A percentile compares a stretch with the other conserved stretches of the same genome.
Conservation (phyloP, 1,140 invertebrate species). For the Dreissena rostriformis region DNA sequence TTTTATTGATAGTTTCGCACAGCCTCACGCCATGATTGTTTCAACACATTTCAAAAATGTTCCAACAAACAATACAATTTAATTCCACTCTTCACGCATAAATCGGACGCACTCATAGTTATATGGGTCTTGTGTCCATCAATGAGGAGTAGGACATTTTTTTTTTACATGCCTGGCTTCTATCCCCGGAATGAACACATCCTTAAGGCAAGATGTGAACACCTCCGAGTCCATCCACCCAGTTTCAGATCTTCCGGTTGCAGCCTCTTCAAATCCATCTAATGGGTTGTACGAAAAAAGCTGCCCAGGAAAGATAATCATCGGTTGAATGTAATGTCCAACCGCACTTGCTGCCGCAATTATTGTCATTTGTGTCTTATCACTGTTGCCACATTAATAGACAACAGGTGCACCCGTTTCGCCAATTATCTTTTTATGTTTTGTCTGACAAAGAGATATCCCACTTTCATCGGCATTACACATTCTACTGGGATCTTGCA, state of each 20-base stretch:
- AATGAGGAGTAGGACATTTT: constrained; percentile 23
- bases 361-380: constrained; percentile 33
- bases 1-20: constrained; percentile 20
- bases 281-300: constrained; percentile 11
- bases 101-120: constrained; percentile 16
- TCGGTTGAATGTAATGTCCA: constrained; percentile 20
- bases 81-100: constrained; percentile 41
- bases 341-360: constrained; percentile 19
- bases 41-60: constrained; percentile 27
- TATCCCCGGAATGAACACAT: constrained; percentile 24
- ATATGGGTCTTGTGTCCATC: constrained; percentile 48
- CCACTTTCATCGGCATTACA: constrained; percentile 19
- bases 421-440: constrained; percentile 4
- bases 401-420: constrained; percentile 18
- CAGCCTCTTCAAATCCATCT: constrained; percentile 24
- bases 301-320: constrained; percentile 28
- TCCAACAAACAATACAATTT: constrained; percentile 42
- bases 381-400: constrained; percentile 13
- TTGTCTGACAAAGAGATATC: constrained; percentile 15
- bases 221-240: constrained; percentile 25
- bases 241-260: constrained; percentile 6
- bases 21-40: constrained; percentile 15
- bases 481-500: constrained; percentile 1
- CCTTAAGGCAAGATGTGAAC: constrained; percentile 9
- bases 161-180: constrained; percentile 21